Percentiles rank a stretch among this genome's conserved stretches.
Evolutionary conservation across 2,797 vertebrate genomes (phyloP).

Genomic region (Rhabdomys pumilio): DNA sequence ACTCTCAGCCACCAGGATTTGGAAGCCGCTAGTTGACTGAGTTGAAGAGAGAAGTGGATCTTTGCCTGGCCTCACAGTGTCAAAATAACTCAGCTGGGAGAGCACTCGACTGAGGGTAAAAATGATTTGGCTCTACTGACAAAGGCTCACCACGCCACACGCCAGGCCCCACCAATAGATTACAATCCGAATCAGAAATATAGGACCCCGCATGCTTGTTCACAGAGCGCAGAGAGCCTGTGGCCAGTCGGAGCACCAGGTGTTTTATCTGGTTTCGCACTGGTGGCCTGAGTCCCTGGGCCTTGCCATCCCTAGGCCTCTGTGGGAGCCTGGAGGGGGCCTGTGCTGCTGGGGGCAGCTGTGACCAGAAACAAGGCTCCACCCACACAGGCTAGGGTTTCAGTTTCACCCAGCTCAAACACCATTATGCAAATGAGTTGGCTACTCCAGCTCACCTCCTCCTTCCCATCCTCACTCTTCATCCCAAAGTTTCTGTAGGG

Average conservation of each 20-base stretch:
- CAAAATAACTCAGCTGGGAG: not conserved
- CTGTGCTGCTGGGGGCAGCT: conserved; percentile 31
- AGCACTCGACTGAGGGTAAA: not conserved
- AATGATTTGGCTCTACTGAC: conserved; percentile 3
- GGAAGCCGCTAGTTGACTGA: not conserved
- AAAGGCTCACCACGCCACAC: not conserved
- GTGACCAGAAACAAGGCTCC: conserved; percentile 85
- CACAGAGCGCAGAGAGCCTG: not conserved
- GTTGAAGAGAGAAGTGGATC: not conserved
- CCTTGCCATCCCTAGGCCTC: conserved; percentile 48
- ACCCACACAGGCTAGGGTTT: conserved; percentile 85
- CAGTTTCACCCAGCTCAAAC: conserved; percentile 84
- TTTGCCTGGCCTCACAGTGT: not conserved
- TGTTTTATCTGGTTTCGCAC: conserved; percentile 56
- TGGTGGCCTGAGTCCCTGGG: not conserved
- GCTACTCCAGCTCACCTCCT: not conserved
- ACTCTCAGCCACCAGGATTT: not conserved
- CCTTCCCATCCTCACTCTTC: not conserved
- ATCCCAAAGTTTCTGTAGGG: not conserved
- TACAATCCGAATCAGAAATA: not conserved
- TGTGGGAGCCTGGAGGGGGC: conserved; percentile 37
- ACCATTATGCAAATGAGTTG: conserved; percentile 61
- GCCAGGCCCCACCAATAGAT: not conserved
- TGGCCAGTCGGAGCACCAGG: not conserved
- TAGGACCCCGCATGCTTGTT: not conserved